These are phyloP conservation scores for Megalopta genalis DNA, from an alignment of 1,140 invertebrate species.

Conservation along the genomic window DNA sequence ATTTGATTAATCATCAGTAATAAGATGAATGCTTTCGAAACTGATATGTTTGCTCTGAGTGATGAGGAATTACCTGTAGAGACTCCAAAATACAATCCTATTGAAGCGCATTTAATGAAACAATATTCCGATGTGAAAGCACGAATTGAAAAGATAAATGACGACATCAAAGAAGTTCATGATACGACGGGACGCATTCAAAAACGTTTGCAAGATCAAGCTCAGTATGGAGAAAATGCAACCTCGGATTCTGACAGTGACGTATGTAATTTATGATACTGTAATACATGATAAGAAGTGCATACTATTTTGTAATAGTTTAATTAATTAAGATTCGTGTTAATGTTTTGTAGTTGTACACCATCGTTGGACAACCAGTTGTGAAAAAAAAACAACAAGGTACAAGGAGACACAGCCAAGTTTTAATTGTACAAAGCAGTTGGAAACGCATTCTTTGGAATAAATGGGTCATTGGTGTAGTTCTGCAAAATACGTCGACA, in stretches of 20 bases:
- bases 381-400: slow-evolving; percentile 55
- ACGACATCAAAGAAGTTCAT: slow-evolving; percentile 56
- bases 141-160: slow-evolving; percentile 56
- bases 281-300: background rate
- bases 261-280: slow-evolving; percentile 51
- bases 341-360: slow-evolving; percentile 62
- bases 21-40: slow-evolving; percentile 57
- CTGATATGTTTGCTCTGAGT: slow-evolving; percentile 56
- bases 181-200: slow-evolving; percentile 48
- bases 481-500: slow-evolving; percentile 61
- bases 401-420: background rate
- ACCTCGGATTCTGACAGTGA: slow-evolving; percentile 65
- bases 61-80: slow-evolving; percentile 54
- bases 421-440: slow-evolving; percentile 45
- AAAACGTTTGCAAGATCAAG: slow-evolving; percentile 55
- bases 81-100: slow-evolving; percentile 58
- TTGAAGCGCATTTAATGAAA: slow-evolving; percentile 68
- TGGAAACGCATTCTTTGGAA: slow-evolving; percentile 70
- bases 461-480: slow-evolving; percentile 73
- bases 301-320: background rate
- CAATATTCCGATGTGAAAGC: slow-evolving; percentile 56
- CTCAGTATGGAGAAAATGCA: slow-evolving; percentile 47
- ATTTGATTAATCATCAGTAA: background rate
- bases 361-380: slow-evolving; percentile 58
- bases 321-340: slow-evolving; percentile 18